These are phyloP conservation scores for Gila robusta DNA, from an alignment of 2,797 vertebrate genomes.

Conservation along the genomic window DNA sequence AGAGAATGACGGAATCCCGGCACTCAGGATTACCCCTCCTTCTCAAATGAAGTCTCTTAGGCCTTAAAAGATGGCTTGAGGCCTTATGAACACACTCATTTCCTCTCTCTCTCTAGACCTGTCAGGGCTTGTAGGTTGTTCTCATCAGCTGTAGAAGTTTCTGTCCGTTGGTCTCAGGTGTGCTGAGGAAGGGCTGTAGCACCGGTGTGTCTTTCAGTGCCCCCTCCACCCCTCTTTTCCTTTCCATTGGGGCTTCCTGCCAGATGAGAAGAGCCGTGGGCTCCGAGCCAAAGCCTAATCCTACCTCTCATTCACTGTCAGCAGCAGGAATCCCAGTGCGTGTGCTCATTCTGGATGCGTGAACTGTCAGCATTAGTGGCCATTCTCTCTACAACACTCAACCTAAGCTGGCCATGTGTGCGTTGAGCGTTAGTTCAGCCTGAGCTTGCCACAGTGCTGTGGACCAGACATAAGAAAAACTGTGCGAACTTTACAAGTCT, in stretches of 20 bases:
- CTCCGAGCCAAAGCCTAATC: slow-evolving; percentile 40
- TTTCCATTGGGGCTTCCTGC: slow-evolving; percentile 26
- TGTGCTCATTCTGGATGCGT: slow-evolving; percentile 40
- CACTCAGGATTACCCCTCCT: slow-evolving; percentile 25
- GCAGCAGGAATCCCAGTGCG: slow-evolving; percentile 24
- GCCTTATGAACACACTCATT: background rate
- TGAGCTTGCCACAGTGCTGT: background rate
- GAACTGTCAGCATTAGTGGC: slow-evolving; percentile 5
- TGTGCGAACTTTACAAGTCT: background rate
- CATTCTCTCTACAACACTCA: slow-evolving; percentile 33
- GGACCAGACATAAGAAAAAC: background rate
- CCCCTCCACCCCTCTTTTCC: slow-evolving; percentile 1
- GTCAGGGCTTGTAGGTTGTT: slow-evolving; percentile 62
- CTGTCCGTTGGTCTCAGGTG: slow-evolving; percentile 54
- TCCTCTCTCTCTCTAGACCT: slow-evolving; percentile 34
- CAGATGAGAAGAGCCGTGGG: slow-evolving; percentile 23
- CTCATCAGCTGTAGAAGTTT: slow-evolving; percentile 46
- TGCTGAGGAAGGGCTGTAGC: slow-evolving; percentile 32
- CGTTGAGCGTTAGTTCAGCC: background rate
- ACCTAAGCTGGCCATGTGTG: slow-evolving; percentile 1
- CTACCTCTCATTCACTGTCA: slow-evolving; percentile 41
- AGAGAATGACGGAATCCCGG: slow-evolving; percentile 1
- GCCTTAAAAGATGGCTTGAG: slow-evolving; percentile 23
- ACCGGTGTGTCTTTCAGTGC: background rate
- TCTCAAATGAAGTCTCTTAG: slow-evolving; percentile 51